A percentile compares a stretch with the other conserved stretches of the same genome.
phyloP scores from a whole-genome alignment of 1,140 invertebrate species.

The Tetramorium alpestre region DNA sequence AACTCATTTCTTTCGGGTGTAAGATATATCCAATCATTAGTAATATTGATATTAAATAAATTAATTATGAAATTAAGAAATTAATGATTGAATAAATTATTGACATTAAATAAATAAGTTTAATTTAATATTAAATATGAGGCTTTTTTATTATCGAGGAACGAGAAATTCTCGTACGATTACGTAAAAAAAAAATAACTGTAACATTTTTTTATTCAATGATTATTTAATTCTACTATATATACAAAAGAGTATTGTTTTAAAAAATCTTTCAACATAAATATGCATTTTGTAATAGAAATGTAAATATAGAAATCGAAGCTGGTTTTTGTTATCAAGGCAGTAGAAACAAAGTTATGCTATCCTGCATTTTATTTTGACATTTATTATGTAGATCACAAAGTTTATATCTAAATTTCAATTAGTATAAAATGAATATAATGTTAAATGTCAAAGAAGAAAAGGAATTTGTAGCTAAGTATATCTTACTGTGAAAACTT shows the following conservation, averaged over 20 bases:
- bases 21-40: neutral
- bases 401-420: neutral
- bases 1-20: neutral
- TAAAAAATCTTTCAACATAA: neutral
- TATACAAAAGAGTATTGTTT: neutral
- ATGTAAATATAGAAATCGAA: neutral
- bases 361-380: neutral
- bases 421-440: neutral
- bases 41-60: neutral
- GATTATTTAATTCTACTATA: neutral
- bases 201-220: neutral
- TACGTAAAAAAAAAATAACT: neutral
- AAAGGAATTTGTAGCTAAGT: neutral
- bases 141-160: neutral
- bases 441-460: neutral
- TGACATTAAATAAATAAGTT: neutral
- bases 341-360: neutral
- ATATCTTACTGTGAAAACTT: neutral
- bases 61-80: too few relatives aligned
- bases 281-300: neutral
- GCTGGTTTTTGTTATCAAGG: neutral
- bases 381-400: neutral
- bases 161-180: neutral
- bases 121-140: neutral
- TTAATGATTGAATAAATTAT: neutral